Percentiles rank a stretch among this genome's conserved stretches.
phyloP scores from a whole-genome alignment of 2,888 invertebrate genomes.

The Drosophila yooni region DNA sequence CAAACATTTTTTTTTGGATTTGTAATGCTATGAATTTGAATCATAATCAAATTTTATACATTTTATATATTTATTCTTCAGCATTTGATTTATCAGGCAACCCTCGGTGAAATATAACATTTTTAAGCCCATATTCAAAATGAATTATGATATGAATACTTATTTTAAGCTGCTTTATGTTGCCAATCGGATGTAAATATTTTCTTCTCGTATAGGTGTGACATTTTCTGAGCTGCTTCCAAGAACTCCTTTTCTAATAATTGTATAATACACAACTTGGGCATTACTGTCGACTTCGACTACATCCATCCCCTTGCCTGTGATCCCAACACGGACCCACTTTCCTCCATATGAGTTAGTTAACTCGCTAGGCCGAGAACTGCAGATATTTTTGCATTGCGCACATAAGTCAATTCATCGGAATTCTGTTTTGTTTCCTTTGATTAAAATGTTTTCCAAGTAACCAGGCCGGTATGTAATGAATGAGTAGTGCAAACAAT shows the following conservation, averaged over 20 bases:
- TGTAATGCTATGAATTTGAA: slow-evolving; percentile 29
- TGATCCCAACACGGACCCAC: neutral
- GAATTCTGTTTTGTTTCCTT: neutral
- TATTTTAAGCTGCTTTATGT: neutral
- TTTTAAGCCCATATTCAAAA: neutral
- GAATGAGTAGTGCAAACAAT: neutral
- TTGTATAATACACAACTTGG: neutral
- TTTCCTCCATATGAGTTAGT: neutral
- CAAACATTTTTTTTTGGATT: neutral
- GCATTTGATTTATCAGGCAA: neutral
- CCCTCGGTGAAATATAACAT: neutral
- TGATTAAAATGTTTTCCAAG: neutral
- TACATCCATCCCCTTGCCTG: neutral
- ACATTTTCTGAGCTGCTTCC: neutral
- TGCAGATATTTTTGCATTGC: neutral
- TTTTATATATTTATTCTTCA: neutral
- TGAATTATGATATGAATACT: neutral
- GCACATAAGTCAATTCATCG: neutral
- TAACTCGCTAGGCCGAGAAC: neutral
- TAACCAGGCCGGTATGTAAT: neutral
- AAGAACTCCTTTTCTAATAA: neutral
- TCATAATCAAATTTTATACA: slow-evolving; percentile 19
- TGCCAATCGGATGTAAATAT: neutral
- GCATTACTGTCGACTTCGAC: neutral
- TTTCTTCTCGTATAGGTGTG: neutral